These are phyloP conservation scores for Lasius platythorax DNA, from an alignment of 2,888 invertebrate genomes.

Conservation along the genomic window DNA sequence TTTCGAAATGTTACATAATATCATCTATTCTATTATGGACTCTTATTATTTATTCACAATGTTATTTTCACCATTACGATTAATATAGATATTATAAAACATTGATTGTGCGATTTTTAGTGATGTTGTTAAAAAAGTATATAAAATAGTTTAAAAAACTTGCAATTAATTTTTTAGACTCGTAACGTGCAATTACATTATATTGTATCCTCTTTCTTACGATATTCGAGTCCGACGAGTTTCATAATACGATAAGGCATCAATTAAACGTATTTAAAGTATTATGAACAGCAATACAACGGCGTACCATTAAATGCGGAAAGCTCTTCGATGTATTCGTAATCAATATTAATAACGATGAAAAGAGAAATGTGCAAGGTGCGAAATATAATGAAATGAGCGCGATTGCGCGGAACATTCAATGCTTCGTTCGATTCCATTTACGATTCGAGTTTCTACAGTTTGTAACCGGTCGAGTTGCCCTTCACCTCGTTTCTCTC, in stretches of 20 bases:
- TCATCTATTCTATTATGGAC: no score
- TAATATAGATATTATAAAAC: no score
- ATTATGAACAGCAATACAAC: neutral
- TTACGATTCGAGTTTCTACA: slow-evolving; percentile 17
- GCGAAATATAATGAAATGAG: slow-evolving; percentile 41
- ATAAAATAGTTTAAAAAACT: neutral
- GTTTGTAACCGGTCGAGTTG: slow-evolving; percentile 3
- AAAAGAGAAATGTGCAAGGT: slow-evolving; percentile 49
- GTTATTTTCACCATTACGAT: no score
- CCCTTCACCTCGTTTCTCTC: slow-evolving; percentile 21
- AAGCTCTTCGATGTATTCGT: slow-evolving; percentile 70
- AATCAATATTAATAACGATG: slow-evolving; percentile 73
- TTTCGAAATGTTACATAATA: no score
- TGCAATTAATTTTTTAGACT: neutral
- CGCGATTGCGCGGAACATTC: slow-evolving; percentile 31
- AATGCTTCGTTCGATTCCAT: slow-evolving; percentile 36
- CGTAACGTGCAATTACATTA: neutral
- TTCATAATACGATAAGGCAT: neutral
- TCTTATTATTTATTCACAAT: no score
- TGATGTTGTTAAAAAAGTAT: neutral
- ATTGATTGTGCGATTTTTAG: neutral
- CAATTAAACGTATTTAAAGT: neutral
- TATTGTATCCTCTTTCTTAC: neutral
- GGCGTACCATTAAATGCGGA: slow-evolving; percentile 37
- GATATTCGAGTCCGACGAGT: neutral